Evolutionary conservation across 1,140 invertebrate species (phyloP), one percentile per base, ranked within the genome.

Genomic region (Diabrotica virgifera): DNA sequence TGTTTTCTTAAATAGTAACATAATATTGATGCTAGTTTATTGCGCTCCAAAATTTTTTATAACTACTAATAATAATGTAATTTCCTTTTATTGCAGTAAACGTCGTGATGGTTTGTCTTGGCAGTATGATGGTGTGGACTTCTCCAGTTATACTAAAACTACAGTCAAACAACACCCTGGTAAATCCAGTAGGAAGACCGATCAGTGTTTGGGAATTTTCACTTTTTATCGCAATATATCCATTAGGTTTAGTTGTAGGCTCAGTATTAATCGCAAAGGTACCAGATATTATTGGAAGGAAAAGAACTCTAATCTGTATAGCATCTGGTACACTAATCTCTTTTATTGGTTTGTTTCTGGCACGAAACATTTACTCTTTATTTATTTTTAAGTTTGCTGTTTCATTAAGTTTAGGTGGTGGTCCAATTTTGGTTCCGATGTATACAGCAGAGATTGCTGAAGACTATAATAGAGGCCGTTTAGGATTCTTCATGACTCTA

Each of bases 221-320:
- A 0, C 95, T 91, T 91, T 89, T 95, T 65, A 90, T 89, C 0
- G 91, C 90, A 0, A 76, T 95, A 6, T 79, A 94, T 57, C 85
- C 90, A 0, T 73, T 95, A 13, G 93, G 92, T 7, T 90, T 91
- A 24, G 81, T 92, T 24, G 40, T 68, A 24, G 70, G 70, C 5
- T 65, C 72, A 5, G 12, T 68, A 2, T 11, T 69, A 0, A 73
- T 81, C 13, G 78, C 79, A 6, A 62, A 74, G 24, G 37, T 77
- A 0, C 58, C 58, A 13, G 46, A 59, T 51, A 11, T 51, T 10
- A 51, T 61, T 13, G 82, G 82, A 5, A 71, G 82, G 65, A 84
- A 82, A 64, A 75, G 69, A 35, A 72, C 77, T 0, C 46, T 78
- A 5, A 81, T 81, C 0, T 72, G 79, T 63, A 70, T 79, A 8